Conservation (phyloP, 2,113 vertebrate species). For the Sakesphorus luctuosus region DNA sequence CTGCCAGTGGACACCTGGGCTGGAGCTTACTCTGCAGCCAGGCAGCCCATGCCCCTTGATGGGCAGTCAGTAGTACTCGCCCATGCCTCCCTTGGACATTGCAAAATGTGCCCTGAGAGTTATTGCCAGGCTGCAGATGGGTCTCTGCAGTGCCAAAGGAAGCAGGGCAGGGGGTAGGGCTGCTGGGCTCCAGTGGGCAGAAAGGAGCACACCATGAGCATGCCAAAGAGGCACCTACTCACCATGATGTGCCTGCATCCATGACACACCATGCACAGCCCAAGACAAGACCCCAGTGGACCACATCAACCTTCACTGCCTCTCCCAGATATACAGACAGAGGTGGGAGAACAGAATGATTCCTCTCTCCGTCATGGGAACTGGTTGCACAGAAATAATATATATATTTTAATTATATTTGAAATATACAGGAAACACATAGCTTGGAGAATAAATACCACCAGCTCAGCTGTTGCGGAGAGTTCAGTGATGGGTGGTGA, state of each 20-base stretch:
- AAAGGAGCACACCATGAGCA: not conserved
- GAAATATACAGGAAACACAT: not conserved
- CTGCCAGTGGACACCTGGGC: not conserved
- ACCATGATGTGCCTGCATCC: not conserved
- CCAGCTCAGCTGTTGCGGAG: not conserved
- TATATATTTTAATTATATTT: slow-evolving; percentile 31
- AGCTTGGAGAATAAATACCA: not conserved
- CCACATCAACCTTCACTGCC: accelerated
- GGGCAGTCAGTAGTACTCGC: not conserved
- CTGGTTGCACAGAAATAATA: not conserved
- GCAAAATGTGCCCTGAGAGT: accelerated
- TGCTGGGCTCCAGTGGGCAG: accelerated
- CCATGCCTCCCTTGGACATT: not conserved
- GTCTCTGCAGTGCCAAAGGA: not conserved
- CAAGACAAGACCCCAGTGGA: accelerated
- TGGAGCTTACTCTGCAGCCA: not conserved
- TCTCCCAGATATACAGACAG: not conserved
- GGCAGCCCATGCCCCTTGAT: not conserved
- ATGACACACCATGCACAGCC: not conserved
- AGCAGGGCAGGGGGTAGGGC: not conserved
- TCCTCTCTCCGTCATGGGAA: not conserved
- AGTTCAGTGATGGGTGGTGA: not conserved
- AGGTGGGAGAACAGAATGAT: not conserved
- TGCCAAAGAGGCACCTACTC: not conserved
- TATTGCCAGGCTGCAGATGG: not conserved